Evolutionary conservation across 2,888 invertebrate species (phyloP), one percentile per base, ranked within the genome.

Genomic region (Habroteleia sp.): DNA sequence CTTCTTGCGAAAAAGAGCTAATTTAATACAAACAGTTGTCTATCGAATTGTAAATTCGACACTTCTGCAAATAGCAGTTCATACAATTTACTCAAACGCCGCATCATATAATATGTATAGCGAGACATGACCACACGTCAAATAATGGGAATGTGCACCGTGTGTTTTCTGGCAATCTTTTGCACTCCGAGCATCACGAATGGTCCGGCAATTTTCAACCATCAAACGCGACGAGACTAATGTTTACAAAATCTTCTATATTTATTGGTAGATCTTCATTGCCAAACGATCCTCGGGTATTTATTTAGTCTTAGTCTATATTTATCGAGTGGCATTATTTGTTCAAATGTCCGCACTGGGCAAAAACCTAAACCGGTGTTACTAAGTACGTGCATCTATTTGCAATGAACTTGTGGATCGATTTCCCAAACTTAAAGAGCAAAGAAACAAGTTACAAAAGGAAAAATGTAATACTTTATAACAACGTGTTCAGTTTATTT

Each of bases 241-340:
- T 46, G 42, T 69, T 58, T 37, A 52, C 58, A 50, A 27, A 69
- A 50, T 69, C 50, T 58, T 50, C 20, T 27, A 50, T 69, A 60
- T 69, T 69, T 58, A 50, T 58, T n/a, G 25, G 17, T 10, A 5
- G 39, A 16, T 56, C 48, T 31, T 41, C 50, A 27, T 11, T 42
- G 27, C 29, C 41, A 48, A 56, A 29, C 39, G 56, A 33, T 35
- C 42, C 23, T 23, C 14, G 8, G 25, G 10, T 56, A 48, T 68
- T 58, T 50, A 31, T 25, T 16, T 31, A 50, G 41, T 20, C 17
- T 31, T 16, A 7, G 60, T 16, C 48, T 54, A 58, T 41, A 41
- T 58, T 58, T 41, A 58, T 58, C 25, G 20, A 46, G 23, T 17
- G 14, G 17, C 31, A 46, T 27, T 68, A 48, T 58, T 68, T 68